Evolutionary conservation across 1,140 invertebrate genomes (phyloP), one percentile per base, ranked within the genome.

Genomic region (Lordiphosa collinella): DNA sequence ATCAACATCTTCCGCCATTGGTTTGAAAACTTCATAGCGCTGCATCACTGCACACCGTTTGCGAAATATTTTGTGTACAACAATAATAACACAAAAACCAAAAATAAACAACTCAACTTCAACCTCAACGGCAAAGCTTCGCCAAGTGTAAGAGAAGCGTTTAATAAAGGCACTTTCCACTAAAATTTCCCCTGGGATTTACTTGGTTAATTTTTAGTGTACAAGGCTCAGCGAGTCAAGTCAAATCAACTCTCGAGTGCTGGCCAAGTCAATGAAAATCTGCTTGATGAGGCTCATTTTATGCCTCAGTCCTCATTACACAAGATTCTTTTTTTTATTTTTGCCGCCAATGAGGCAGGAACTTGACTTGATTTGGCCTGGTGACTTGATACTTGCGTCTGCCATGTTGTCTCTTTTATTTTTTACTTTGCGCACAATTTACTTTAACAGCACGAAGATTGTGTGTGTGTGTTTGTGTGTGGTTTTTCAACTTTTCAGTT

Each of bases 401-500:
- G 32, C 44, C 52, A 32, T 61, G 49, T 68, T 57, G 47, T 57
- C 52, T 62, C 60, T 74, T 63, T 78, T 61, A 25, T 79, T 70
- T 80, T 75, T 82, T 75, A 54, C 68, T 70, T 76, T 67, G 71
- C 58, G 71, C 70, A 62, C 66, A 82, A 82, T 82, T 76, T 76
- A 61, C 40, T 54, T 73, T 67, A 57, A 41, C 22, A 25, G 58
- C 34, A 36, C 11, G 32, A 31, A 13, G 34, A 22, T 8, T 32
- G 12, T 12, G 29, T 38, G 58, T 53, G 59, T 22, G 13, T 48
- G 52, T 69, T 51, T 52, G 48, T 59, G 59, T 31, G 70, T 55
- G 37, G 55, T 82, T 75, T 82, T 80, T 82, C 48, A 80, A 82
- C 71, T 82, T 80, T 82, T 80, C 82, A 80, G 76, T 80, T 82